These are phyloP conservation scores for Phallusia fumigata DNA, from an alignment of 23 tunicate genomes.

Conservation along the genomic window DNA sequence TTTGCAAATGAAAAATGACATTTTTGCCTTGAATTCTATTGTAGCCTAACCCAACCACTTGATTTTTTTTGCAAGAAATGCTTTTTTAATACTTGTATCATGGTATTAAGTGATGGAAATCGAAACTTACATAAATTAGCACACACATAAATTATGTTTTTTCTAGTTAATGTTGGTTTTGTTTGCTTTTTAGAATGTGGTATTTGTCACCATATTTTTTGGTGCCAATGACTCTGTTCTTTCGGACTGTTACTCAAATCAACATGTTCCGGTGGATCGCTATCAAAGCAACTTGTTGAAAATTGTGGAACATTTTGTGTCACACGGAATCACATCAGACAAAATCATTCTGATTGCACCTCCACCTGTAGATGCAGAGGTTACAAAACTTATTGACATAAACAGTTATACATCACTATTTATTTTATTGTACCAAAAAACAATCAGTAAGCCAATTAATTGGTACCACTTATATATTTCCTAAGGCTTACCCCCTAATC, in stretches of 20 bases:
- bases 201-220: slow-evolving; percentile 46
- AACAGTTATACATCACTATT: no score
- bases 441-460: no score
- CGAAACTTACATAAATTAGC: no score
- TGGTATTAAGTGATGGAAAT: no score
- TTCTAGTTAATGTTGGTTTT: background rate
- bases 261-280: slow-evolving; percentile 51
- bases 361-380: slow-evolving; percentile 67
- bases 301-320: slow-evolving; percentile 32
- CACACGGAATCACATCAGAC: slow-evolving; percentile 26
- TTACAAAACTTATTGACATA: background rate
- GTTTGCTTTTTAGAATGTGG: slow-evolving; percentile 39
- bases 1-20: no score
- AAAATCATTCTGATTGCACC: slow-evolving; percentile 55
- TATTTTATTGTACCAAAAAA: no score
- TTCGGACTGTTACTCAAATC: slow-evolving; percentile 4
- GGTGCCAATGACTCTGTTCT: slow-evolving; percentile 73
- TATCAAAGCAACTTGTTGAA: slow-evolving; percentile 40
- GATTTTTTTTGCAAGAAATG: no score
- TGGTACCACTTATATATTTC: no score
- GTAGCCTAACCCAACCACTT: no score
- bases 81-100: no score
- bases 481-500: no score
- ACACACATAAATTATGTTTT: background rate
- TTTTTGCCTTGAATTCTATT: no score